These are phyloP conservation scores for Peucedramus taeniatus DNA, from an alignment of 2,113 vertebrate genomes.

Conservation along the genomic window DNA sequence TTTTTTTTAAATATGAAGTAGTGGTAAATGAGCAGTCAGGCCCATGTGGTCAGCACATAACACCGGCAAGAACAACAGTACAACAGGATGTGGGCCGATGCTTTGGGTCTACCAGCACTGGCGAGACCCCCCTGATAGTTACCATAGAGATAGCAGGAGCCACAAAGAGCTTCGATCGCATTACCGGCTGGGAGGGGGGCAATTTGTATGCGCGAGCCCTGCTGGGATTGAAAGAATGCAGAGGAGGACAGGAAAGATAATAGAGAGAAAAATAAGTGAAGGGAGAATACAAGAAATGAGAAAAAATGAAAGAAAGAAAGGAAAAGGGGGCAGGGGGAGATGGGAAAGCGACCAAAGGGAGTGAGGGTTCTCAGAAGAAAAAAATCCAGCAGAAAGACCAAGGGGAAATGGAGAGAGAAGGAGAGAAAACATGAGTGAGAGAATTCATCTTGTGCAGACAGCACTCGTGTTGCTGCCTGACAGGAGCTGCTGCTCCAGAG, in stretches of 20 bases:
- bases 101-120: conserved; percentile 30
- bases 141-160: conserved; percentile 69
- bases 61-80: background rate
- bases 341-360: background rate
- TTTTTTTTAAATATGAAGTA: background rate
- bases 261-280: conserved; percentile 48
- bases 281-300: conserved; percentile 24
- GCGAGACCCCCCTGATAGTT: conserved; percentile 67
- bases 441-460: conserved; percentile 38
- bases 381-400: background rate
- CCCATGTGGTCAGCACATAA: background rate
- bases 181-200: conserved; percentile 67
- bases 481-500: conserved; percentile 3
- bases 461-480: background rate
- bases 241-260: conserved; percentile 62
- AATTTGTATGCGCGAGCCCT: conserved; percentile 71
- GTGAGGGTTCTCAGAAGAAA: background rate
- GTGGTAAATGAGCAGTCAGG: conserved; percentile 28
- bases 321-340: background rate
- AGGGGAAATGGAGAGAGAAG: background rate
- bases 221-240: conserved; percentile 73
- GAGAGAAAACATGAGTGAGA: background rate
- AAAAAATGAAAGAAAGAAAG: background rate
- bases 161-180: conserved; percentile 71
- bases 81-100: conserved; percentile 11